Evolutionary conservation across 2,888 invertebrate genomes (phyloP), one percentile per base, ranked within the genome.

Genomic region (Cylindroiulus punctatus): DNA sequence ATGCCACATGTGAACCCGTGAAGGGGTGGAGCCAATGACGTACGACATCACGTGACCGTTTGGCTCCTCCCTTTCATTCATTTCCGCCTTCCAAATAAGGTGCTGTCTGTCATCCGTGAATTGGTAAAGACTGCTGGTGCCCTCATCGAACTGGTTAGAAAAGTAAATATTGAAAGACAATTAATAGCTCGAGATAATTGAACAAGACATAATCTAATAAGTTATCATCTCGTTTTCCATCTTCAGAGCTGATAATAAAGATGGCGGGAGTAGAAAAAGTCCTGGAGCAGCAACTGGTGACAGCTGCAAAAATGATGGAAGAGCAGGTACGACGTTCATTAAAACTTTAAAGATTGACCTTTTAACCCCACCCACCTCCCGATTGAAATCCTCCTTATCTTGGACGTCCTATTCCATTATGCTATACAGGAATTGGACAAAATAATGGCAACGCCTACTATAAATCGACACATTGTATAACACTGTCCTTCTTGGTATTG

Each of bases 251-350:
- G 2, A 26, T 8, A 65, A 65, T 36, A 52, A 86, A 81, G 32
- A 86, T 86, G 86, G 86, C 86, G n/a, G 52, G 30, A 30, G 57
- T 84, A 44, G 84, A 86, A 30, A 47, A 84, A 8, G 36, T 86
- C 22, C 22, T 87, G 7, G 81, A 84, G 40, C 76, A 87, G 84
- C 84, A 87, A 47, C 40, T 87, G 44, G 81, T 84, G 26, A 44
- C 84, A 47, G 86, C 87, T 84, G 87, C 86, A 14, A 87, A 86
- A 81, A 86, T 87, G n/a, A 81, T 87, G 42, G 87, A 87, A 84
- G 87, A 87, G 30, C 86, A 87, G 85, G 87, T 87, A 44, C 4
- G 83, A n/a, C 7, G 36, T 7, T n/a, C n/a, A n/a, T n/a, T n/a
- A n/a, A n/a, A n/a, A n/a, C n/a, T n/a, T 7, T n/a, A 30, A 3